Conservation (phyloP, 2,888 invertebrate species). For the Blastobasis lacticolella region DNA sequence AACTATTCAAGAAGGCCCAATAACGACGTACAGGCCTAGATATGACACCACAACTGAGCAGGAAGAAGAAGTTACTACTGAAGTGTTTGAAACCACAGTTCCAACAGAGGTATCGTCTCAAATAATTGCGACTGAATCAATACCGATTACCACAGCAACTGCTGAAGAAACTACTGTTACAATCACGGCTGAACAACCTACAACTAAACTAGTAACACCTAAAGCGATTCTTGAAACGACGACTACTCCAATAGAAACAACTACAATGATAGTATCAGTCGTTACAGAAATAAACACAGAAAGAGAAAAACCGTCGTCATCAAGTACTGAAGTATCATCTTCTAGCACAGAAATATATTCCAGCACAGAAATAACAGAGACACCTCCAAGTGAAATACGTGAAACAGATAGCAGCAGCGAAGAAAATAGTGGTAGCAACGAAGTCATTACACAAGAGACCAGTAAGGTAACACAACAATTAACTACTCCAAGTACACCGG, state of each 20-base stretch:
- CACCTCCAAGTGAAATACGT: conserved; percentile 16
- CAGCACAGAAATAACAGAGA: conserved; percentile 22
- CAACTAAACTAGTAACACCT: conserved; percentile 15
- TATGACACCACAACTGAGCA: conserved; percentile 44
- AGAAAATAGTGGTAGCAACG: conserved; percentile 55
- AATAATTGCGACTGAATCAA: conserved; percentile 23
- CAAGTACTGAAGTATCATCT: conserved; percentile 20
- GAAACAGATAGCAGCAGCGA: conserved; percentile 33
- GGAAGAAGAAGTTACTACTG: conserved; percentile 41
- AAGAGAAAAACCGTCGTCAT: conserved; percentile 27
- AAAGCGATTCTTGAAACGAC: conserved; percentile 13
- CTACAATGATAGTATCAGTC: conserved; percentile 41
- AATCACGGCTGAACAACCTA: conserved; percentile 4
- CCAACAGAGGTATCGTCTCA: conserved; percentile 50
- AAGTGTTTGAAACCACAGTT: conserved; percentile 38
- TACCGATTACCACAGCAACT: conserved; percentile 5
- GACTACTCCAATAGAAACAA: conserved; percentile 28
- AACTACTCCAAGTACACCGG: conserved; percentile 18
- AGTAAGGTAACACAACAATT: conserved; percentile 16
- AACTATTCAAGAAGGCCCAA: conserved; percentile 34
- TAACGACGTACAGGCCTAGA: conserved; percentile 62
- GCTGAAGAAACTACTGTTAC: conserved; percentile 15
- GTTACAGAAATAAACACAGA: conserved; percentile 51
- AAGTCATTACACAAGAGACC: conserved; percentile 40
- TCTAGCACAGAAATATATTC: conserved; percentile 1